phyloP scores from a whole-genome alignment of 2,113 vertebrate genomes.

The Pseudopodoces humilis region DNA sequence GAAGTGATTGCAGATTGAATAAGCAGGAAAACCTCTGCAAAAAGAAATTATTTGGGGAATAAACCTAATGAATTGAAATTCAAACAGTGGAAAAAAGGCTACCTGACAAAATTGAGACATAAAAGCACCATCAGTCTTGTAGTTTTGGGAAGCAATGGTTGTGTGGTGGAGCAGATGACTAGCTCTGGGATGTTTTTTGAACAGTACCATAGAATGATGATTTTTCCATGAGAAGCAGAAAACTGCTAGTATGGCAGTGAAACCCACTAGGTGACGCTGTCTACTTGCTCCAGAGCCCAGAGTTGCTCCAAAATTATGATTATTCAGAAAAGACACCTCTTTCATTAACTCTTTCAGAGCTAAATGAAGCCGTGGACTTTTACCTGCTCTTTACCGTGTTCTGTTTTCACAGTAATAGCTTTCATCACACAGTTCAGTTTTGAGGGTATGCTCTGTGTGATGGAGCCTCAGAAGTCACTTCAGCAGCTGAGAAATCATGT shows the following conservation, averaged over 20 bases:
- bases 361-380: background rate
- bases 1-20: background rate
- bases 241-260: background rate
- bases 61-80: background rate
- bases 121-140: background rate
- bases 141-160: accelerated
- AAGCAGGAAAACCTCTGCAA: background rate
- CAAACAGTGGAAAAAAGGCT: background rate
- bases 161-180: background rate
- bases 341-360: background rate
- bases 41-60: background rate
- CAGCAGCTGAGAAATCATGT: background rate
- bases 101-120: background rate
- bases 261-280: conserved; percentile 70
- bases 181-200: background rate
- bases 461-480: background rate
- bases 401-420: background rate
- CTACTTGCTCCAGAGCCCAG: background rate
- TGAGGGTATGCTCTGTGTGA: accelerated
- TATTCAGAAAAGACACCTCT: background rate
- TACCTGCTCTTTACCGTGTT: background rate
- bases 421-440: background rate
- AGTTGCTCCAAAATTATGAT: background rate
- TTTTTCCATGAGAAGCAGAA: background rate
- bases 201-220: accelerated